Evolutionary conservation across 2,797 vertebrate genomes (phyloP), one percentile per base, ranked within the genome.

Genomic region (Sparidentex hasta): DNA sequence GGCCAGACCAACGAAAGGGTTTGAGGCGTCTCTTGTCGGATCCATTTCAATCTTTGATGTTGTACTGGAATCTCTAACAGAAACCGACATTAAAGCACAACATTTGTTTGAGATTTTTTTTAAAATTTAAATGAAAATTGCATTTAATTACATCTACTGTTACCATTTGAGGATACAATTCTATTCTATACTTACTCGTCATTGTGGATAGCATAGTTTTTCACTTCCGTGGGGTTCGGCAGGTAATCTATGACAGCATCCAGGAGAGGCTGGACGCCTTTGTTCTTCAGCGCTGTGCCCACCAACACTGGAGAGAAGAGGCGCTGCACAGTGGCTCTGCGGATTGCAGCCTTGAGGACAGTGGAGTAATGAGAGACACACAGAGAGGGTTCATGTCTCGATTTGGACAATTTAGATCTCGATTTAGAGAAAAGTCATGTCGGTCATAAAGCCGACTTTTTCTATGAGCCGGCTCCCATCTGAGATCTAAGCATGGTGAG

Each of bases 271-370:
- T 99, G 98, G 3, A 99, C 95, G 1, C 98, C 98, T 88, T 98
- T 99, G 92, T 99, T 99, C 93, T 97, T 99, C 86, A 99, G 62
- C 11, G 98, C 98, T 11, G 97, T 98, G 79, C 98, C 98, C 83
- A 99, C 93, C 48, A 99, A 90, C 11, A 99, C 98, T 0, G 98
- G 98, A 5, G 93, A 95, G 89, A 99, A 99, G 58, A 94, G 85
- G 44, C 96, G 97, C 82, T 94, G 96, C 68, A 99, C 86, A 0
- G 98, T 99, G 11, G 96, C 96, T 87, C 98, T 95, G 74, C 98
- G 95, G 87, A 99, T 95, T 0, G 98, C 98, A 63, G 95, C 95
- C 98, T 99, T 73, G 7, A 41, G 29, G 12, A 61, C 17, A 5
- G 43, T 1, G 4, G 52, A 2, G 9, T 4, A 17, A 56, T 27